phyloP scores from a whole-genome alignment of 2,113 vertebrate genomes.

The Scalopus aquaticus region DNA sequence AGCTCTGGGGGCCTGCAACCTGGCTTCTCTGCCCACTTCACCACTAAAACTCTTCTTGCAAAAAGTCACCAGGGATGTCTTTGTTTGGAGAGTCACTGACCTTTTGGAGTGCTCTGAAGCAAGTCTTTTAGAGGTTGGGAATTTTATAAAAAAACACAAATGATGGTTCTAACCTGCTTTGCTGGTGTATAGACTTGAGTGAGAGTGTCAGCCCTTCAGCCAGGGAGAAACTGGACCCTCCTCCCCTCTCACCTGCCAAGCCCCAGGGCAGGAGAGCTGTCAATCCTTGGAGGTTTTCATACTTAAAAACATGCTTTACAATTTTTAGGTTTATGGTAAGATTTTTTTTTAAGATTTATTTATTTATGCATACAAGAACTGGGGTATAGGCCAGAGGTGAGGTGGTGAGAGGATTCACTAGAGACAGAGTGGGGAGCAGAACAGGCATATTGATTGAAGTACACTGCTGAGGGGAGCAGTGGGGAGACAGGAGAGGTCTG shows the following conservation, averaged over 20 bases:
- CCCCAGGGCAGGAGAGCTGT: background rate
- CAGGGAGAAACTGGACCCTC: background rate
- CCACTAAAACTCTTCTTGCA: background rate
- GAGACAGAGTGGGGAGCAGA: too few relatives aligned
- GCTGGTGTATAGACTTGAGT: background rate
- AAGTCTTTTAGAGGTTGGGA: slow-evolving; percentile 33
- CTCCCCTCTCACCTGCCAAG: background rate
- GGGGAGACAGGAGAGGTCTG: too few relatives aligned
- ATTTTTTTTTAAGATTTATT: too few relatives aligned
- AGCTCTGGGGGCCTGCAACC: background rate
- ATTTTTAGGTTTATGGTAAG: background rate
- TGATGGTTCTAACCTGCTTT: background rate
- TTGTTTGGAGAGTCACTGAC: background rate
- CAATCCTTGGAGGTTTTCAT: slow-evolving; percentile 1
- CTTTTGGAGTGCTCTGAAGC: background rate
- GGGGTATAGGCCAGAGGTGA: too few relatives aligned
- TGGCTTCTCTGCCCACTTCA: background rate
- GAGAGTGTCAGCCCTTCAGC: background rate
- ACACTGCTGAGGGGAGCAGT: too few relatives aligned
- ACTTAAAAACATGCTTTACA: slow-evolving; percentile 28
- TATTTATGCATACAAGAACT: too few relatives aligned
- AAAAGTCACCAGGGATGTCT: background rate
- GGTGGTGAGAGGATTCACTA: too few relatives aligned
- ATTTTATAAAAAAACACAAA: background rate
- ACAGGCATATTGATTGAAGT: too few relatives aligned